These are phyloP conservation scores for Lumbricus terrestris DNA, from an alignment of 2,888 invertebrate genomes.

Conservation along the genomic window DNA sequence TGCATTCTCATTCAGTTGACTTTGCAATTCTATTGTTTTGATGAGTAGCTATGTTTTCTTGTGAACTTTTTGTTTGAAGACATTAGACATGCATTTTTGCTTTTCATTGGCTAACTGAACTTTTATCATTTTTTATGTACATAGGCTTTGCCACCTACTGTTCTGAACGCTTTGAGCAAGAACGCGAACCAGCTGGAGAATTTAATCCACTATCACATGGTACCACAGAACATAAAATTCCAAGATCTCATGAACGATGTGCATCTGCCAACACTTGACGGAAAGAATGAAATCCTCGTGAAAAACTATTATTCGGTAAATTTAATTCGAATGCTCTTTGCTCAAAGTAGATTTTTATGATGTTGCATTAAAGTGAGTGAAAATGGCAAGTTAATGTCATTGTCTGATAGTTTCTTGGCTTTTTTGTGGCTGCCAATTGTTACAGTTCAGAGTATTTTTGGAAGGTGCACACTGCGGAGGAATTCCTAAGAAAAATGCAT, in stretches of 20 bases:
- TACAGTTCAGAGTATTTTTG: neutral
- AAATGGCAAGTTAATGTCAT: neutral
- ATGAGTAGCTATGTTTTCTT: neutral
- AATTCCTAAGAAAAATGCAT: neutral
- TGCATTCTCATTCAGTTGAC: too few species aligned
- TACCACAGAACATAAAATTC: conserved; percentile 64
- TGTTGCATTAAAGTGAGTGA: neutral
- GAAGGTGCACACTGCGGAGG: neutral
- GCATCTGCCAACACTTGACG: conserved; percentile 62
- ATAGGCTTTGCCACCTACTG: conserved; percentile 21
- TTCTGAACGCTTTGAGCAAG: conserved; percentile 51
- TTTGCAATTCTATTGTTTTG: neutral
- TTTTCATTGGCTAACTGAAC: neutral
- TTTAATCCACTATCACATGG: conserved; percentile 69
- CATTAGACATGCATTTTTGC: neutral
- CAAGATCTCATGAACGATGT: conserved; percentile 64
- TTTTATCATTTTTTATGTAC: neutral
- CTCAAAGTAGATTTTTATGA: neutral
- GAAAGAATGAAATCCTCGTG: conserved; percentile 63
- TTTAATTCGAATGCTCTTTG: conserved; percentile 29
- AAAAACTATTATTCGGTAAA: conserved; percentile 67
- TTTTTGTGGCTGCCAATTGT: neutral
- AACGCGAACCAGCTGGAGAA: conserved; percentile 63
- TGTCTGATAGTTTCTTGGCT: neutral
- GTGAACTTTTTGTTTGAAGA: neutral